phyloP scores from a whole-genome alignment of 2,888 invertebrate genomes.

The Rugalucina vietnamica region DNA sequence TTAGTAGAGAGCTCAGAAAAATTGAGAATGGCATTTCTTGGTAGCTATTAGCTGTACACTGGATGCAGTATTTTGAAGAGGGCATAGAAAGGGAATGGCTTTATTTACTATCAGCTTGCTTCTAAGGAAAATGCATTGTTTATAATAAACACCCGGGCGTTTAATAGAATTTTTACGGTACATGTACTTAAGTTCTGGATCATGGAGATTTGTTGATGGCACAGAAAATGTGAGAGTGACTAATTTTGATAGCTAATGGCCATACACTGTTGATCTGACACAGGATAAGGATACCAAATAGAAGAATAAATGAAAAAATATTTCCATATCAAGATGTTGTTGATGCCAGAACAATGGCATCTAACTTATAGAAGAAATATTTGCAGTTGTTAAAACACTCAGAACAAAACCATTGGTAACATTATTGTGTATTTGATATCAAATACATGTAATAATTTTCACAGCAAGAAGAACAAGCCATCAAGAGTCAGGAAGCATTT shows the following conservation, averaged over 20 bases:
- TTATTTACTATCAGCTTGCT: too few species aligned
- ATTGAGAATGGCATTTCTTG: too few species aligned
- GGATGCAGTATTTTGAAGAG: too few species aligned
- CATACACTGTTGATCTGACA: slow-evolving; percentile 96
- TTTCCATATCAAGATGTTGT: slow-evolving; percentile 84
- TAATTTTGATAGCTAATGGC: slow-evolving; percentile 92
- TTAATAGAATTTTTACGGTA: too few species aligned
- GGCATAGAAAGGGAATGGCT: too few species aligned
- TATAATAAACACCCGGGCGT: too few species aligned
- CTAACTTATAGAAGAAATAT: slow-evolving; percentile 93
- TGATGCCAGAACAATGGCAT: slow-evolving; percentile 91
- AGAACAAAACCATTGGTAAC: slow-evolving; percentile 87
- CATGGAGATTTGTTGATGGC: too few species aligned
- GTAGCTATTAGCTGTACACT: too few species aligned
- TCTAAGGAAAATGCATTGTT: too few species aligned
- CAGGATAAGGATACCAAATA: slow-evolving; percentile 88
- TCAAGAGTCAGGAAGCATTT: slow-evolving; percentile 89
- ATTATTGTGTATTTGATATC: not conserved
- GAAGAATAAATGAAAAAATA: not conserved
- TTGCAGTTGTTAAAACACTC: slow-evolving; percentile 91
- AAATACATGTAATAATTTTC: slow-evolving; percentile 18
- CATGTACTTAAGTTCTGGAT: too few species aligned
- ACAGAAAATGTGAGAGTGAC: too few species aligned
- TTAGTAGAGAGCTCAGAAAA: too few species aligned
- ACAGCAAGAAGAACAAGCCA: slow-evolving; percentile 87